These are phyloP conservation scores for Bicyclus anynana DNA, from an alignment of 1,140 invertebrate genomes.

Conservation along the genomic window DNA sequence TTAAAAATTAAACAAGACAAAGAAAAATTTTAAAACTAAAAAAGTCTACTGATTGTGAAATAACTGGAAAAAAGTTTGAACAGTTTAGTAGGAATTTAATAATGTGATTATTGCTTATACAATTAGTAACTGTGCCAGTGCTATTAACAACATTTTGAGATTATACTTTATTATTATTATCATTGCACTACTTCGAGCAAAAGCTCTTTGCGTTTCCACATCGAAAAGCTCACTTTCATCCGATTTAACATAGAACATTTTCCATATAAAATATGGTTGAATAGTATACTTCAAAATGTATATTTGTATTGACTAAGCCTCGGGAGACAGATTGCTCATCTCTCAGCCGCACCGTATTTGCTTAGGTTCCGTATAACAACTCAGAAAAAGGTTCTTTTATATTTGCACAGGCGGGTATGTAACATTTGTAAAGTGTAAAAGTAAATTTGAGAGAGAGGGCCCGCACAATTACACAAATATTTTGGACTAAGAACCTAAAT, in stretches of 20 bases:
- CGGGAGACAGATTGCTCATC: constrained; percentile 37
- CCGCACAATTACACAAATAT: constrained; percentile 39
- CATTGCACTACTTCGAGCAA: constrained; percentile 16
- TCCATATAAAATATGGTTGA: constrained; percentile 22
- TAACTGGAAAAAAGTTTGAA: too few relatives aligned
- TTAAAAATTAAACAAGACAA: too few relatives aligned
- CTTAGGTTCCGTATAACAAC: constrained; percentile 45
- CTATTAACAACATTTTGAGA: too few relatives aligned
- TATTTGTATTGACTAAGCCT: constrained; percentile 30
- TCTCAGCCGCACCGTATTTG: constrained; percentile 40
- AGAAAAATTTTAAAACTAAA: too few relatives aligned
- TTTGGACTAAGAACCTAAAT: too few relatives aligned
- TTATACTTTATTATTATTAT: constrained; percentile 12
- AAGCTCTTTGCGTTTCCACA: constrained; percentile 20
- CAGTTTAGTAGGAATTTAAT: too few relatives aligned
- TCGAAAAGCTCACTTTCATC: constrained; percentile 24
- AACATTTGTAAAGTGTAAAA: constrained; percentile 49
- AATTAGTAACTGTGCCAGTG: too few relatives aligned
- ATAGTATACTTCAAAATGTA: constrained; percentile 18
- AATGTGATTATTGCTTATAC: too few relatives aligned
- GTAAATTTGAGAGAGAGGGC: constrained; percentile 43
- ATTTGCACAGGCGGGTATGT: constrained; percentile 40
- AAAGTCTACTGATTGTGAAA: too few relatives aligned
- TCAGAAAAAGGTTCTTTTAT: constrained; percentile 41
- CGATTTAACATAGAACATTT: constrained; percentile 22